Evolutionary conservation across 2,888 invertebrate species (phyloP).

Genomic region (Athrips mouffetella): DNA sequence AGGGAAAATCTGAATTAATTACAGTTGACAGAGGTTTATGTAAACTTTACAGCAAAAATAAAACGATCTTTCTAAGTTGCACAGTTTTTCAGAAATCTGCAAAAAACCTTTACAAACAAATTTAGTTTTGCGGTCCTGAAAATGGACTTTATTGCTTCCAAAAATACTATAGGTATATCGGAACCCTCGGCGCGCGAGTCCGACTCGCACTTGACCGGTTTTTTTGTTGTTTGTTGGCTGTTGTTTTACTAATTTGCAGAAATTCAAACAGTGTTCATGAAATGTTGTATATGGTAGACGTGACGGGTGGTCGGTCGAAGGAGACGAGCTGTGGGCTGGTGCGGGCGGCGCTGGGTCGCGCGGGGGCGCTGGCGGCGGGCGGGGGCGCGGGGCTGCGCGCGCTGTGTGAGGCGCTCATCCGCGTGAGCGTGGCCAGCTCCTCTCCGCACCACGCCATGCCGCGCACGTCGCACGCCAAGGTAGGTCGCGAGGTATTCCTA

Average conservation of each 20-base stretch:
- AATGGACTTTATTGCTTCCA: no score
- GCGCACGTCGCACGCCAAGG: constrained; percentile 71
- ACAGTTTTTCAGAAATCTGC: no score
- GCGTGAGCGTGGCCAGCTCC: constrained; percentile 72
- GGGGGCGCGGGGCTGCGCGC: constrained; percentile 51
- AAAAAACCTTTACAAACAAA: no score
- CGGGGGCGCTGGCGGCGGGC: constrained; percentile 32
- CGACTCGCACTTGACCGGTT: no score
- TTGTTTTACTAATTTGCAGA: not conserved
- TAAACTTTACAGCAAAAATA: no score
- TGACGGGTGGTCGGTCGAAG: constrained; percentile 55
- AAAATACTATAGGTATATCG: no score
- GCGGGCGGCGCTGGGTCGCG: constrained; percentile 38
- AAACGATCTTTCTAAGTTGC: no score
- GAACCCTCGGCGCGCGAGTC: no score
- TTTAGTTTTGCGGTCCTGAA: no score
- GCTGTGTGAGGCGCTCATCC: constrained; percentile 76
- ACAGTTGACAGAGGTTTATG: no score
- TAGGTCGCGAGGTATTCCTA: constrained; percentile 31
- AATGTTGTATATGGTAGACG: constrained; percentile 40
- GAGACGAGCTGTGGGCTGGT: constrained; percentile 52
- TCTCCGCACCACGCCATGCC: constrained; percentile 74
- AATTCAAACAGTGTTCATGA: not conserved
- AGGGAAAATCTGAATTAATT: no score
- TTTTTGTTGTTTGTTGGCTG: not conserved